phyloP scores from a whole-genome alignment of 2,888 invertebrate genomes.

The Cryptocephalus primarius region DNA sequence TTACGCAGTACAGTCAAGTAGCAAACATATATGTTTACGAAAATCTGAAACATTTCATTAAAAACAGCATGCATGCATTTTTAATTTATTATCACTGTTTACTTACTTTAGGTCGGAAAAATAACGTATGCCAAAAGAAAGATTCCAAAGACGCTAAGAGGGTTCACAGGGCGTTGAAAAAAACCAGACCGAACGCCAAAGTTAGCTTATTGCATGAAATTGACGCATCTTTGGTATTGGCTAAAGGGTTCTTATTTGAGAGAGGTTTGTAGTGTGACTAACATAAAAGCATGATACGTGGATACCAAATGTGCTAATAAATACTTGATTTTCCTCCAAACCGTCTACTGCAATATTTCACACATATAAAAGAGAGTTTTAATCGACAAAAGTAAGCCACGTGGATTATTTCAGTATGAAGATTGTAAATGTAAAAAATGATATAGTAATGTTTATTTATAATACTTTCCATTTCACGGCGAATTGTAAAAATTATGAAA shows the following conservation, averaged over 20 bases:
- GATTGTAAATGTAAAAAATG: background rate
- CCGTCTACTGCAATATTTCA: no score
- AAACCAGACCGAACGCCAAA: constrained; percentile 25
- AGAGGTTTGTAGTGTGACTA: constrained; percentile 4
- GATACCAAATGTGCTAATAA: no score
- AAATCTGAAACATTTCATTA: no score
- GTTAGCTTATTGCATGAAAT: constrained; percentile 50
- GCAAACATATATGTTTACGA: background rate
- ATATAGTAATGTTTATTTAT: constrained; percentile 5
- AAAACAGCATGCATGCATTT: no score
- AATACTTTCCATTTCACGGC: constrained; percentile 5
- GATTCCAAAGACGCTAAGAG: constrained; percentile 30
- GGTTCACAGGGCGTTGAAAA: constrained; percentile 30
- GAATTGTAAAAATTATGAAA: constrained; percentile 12
- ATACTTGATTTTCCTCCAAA: no score
- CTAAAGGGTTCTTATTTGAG: constrained; percentile 51
- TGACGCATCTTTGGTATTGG: constrained; percentile 46
- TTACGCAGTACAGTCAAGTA: constrained; percentile 8
- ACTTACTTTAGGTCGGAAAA: constrained; percentile 3
- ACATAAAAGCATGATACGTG: no score
- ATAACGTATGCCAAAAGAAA: constrained; percentile 16
- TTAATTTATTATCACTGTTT: no score
- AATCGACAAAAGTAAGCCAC: no score
- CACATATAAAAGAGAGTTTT: no score
- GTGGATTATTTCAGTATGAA: no score